Conservation (phyloP, 2,797 vertebrate species). For the Chiroxiphia lanceolata region DNA sequence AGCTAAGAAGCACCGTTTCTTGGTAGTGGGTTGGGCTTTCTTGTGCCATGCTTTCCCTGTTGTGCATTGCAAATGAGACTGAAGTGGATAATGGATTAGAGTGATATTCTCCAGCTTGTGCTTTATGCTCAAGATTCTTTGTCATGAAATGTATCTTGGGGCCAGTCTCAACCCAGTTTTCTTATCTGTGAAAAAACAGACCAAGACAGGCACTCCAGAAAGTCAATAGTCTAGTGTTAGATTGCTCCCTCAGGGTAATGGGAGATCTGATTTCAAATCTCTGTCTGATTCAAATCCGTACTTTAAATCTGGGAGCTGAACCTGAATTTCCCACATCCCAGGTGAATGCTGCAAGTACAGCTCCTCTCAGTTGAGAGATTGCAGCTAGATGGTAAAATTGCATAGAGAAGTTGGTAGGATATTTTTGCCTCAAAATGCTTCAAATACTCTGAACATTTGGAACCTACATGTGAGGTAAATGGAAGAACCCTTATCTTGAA, state of each 20-base stretch:
- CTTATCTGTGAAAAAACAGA: constrained; percentile 35
- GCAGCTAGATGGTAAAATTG: neutral
- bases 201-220: constrained; percentile 3
- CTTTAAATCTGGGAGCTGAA: neutral
- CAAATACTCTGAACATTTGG: neutral
- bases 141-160: constrained; percentile 24
- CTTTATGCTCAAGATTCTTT: constrained; percentile 3
- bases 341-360: neutral
- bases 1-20: neutral
- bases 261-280: constrained; percentile 53
- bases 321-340: neutral
- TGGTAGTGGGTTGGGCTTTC: neutral
- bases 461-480: neutral
- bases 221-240: constrained; percentile 36
- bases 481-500: neutral
- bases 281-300: neutral
- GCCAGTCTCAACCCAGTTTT: constrained; percentile 17
- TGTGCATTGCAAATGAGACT: neutral
- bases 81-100: neutral
- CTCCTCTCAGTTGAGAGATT: neutral
- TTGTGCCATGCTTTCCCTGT: neutral
- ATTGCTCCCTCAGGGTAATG: constrained; percentile 5
- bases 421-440: neutral
- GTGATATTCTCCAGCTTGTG: neutral
- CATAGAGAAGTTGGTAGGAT: neutral